These are phyloP conservation scores for Chloebia gouldiae DNA, from an alignment of 2,113 vertebrate species.

Conservation along the genomic window DNA sequence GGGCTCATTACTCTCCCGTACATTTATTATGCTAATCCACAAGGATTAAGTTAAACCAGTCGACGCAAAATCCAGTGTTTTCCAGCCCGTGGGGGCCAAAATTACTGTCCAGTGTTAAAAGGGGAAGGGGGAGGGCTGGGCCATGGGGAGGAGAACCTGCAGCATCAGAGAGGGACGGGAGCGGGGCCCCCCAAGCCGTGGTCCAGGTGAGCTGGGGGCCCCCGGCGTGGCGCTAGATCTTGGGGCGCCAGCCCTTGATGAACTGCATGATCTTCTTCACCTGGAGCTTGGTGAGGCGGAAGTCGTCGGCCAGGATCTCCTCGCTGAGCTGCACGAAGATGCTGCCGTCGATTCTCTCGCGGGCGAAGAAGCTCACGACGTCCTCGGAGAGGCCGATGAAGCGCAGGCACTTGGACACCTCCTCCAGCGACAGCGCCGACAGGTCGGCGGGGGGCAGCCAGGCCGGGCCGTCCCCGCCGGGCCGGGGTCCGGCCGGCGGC, in stretches of 20 bases:
- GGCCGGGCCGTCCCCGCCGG: slow-evolving; percentile 58
- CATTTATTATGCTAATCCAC: slow-evolving; percentile 75
- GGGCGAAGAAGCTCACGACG: slow-evolving; percentile 88
- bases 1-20: background rate
- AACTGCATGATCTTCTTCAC: slow-evolving; percentile 99
- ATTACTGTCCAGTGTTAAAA: slow-evolving; percentile 62
- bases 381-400: slow-evolving; percentile 96
- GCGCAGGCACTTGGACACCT: slow-evolving; percentile 91
- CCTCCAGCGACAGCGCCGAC: slow-evolving; percentile 90
- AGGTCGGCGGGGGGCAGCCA: slow-evolving; percentile 93
- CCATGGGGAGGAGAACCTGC: background rate
- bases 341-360: slow-evolving; percentile 94
- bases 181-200: fast-evolving
- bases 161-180: fast-evolving
- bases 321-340: slow-evolving; percentile 96
- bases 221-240: slow-evolving; percentile 72
- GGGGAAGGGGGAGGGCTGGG: background rate
- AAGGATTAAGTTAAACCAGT: slow-evolving; percentile 70
- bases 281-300: slow-evolving; percentile 93
- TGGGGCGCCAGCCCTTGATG: slow-evolving; percentile 98
- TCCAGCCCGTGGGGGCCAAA: slow-evolving; percentile 43
- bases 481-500: slow-evolving; percentile 45
- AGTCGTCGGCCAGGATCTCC: slow-evolving; percentile 96
- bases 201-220: fast-evolving
- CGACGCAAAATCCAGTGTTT: slow-evolving; percentile 2